These are phyloP conservation scores for Gastrophryne carolinensis DNA, from an alignment of 2,797 vertebrate species.

Conservation along the genomic window DNA sequence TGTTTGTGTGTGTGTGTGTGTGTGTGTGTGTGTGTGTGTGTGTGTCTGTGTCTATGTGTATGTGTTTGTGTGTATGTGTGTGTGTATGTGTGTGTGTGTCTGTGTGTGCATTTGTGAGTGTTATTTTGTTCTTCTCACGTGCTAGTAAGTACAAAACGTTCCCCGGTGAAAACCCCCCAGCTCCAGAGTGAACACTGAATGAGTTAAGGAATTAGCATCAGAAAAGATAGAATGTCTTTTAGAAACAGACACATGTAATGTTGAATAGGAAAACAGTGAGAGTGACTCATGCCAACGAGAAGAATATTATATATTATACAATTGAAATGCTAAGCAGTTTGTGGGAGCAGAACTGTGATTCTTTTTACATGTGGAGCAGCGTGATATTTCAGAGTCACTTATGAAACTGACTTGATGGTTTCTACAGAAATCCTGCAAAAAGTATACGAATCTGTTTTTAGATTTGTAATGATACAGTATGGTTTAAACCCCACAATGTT, in stretches of 20 bases:
- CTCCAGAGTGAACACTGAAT: neutral
- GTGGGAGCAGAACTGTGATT: conserved; percentile 32
- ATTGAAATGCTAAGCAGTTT: conserved; percentile 51
- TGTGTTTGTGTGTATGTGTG: no score
- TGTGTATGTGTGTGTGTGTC: no score
- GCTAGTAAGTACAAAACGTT: no score
- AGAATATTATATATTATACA: conserved; percentile 34
- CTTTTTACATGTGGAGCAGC: conserved; percentile 18
- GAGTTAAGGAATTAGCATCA: conserved; percentile 34
- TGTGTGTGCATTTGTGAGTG: no score
- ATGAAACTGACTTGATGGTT: neutral
- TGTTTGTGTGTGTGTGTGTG: no score
- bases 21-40: no score
- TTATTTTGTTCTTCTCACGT: no score
- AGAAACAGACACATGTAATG: conserved; percentile 35
- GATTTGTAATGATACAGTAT: no score
- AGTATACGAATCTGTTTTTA: neutral
- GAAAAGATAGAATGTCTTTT: conserved; percentile 26
- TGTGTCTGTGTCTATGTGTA: no score
- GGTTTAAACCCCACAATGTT: no score
- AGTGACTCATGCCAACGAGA: conserved; percentile 34
- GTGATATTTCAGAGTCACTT: neutral
- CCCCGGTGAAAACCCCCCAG: no score
- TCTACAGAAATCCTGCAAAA: neutral
- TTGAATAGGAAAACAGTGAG: conserved; percentile 34